Conservation (phyloP, 37 sponge, comb jelly and placozoan species). For the Aplysina aerophoba region DNA sequence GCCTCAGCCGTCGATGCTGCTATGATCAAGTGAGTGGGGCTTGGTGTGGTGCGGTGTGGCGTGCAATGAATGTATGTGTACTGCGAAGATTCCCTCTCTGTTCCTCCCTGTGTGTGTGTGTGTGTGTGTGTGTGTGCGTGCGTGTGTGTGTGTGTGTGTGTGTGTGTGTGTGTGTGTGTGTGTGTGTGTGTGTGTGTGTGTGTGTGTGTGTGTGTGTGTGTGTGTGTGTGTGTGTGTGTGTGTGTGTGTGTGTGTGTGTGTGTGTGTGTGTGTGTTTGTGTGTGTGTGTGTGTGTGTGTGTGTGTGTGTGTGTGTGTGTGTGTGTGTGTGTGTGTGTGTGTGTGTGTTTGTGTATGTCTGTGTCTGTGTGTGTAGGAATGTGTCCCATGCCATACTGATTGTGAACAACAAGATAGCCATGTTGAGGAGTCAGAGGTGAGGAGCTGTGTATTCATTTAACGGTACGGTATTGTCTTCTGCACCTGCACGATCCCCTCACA, state of each 20-base stretch:
- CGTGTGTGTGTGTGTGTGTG: too few species aligned
- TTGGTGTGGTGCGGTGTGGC: too few species aligned
- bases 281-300: background rate
- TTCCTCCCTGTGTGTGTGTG: too few species aligned
- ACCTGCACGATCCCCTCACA: too few species aligned
- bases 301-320: constrained; percentile 21
- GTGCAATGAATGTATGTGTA: too few species aligned
- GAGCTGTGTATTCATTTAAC: too few species aligned
- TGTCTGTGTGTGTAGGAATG: background rate
- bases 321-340: background rate
- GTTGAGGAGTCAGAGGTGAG: background rate
- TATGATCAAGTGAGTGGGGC: background rate
- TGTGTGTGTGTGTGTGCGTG: too few species aligned
- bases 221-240: constrained; percentile 21
- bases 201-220: constrained; percentile 24
- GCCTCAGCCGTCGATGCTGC: background rate
- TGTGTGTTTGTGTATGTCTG: background rate
- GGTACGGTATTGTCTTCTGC: too few species aligned
- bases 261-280: background rate
- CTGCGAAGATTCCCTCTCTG: too few species aligned
- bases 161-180: constrained; percentile 32
- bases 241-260: constrained; percentile 14
- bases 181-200: constrained; percentile 30
- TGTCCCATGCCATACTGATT: constrained; percentile 18
- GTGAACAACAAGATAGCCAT: constrained; percentile 27